A percentile compares a stretch with the other conserved stretches of the same genome.
Conservation (phyloP, 2,113 vertebrate genomes). For the Microcebus griseorufus region DNA sequence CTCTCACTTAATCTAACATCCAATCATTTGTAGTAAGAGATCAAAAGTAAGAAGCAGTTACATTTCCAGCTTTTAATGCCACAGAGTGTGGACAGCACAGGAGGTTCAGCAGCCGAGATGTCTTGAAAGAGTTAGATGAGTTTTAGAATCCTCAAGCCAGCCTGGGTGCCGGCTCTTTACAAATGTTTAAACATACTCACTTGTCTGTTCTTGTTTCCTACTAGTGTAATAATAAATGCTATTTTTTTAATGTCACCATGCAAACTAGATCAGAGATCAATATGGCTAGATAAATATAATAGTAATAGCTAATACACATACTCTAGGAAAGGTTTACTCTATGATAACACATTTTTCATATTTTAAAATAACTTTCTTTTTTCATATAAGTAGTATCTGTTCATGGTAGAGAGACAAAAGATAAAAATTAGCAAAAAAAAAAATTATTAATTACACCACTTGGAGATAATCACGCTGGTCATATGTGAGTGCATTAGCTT, state of each 20-base stretch:
- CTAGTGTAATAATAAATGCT: neutral
- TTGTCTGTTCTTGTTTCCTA: neutral
- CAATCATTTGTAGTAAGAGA: neutral
- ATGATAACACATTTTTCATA: neutral
- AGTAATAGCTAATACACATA: neutral
- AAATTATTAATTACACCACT: neutral
- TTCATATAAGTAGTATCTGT: neutral
- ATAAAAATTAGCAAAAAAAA: neutral
- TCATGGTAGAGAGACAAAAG: neutral
- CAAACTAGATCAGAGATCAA: conserved; percentile 18
- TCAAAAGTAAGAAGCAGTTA: neutral
- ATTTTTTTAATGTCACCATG: conserved; percentile 15
- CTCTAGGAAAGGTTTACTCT: conserved; percentile 42
- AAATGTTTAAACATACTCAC: neutral
- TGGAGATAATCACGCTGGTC: neutral
- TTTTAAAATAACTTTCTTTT: conserved; percentile 33
- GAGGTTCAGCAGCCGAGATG: neutral
- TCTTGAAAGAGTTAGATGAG: neutral
- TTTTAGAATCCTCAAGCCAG: neutral
- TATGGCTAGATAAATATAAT: conserved; percentile 19
- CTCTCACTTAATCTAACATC: neutral
- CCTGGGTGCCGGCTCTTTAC: neutral
- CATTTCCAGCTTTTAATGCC: neutral
- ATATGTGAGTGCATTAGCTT: neutral
- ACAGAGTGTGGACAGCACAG: neutral